Base-by-base conservation (phyloP, 2,797 vertebrate species). In the Enteromius mattozi region DNA sequence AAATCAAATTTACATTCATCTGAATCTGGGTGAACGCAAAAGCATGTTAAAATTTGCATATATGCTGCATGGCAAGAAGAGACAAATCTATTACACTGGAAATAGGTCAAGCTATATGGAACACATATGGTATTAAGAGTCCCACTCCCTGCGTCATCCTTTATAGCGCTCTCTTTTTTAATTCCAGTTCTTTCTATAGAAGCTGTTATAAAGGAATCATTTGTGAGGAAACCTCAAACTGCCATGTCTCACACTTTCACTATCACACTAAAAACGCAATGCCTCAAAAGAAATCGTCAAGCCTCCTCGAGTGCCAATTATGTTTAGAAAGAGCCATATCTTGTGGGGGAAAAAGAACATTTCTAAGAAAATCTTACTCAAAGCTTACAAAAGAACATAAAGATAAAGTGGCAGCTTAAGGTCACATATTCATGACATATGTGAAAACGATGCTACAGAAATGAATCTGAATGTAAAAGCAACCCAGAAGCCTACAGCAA, bases 211-310 rank as follows among this genome's bases (percentile, higher is more conserved):
- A 61, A 30, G 33, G 0, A 81, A 61, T 72, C 0, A 21, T 78
- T 63, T 61, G 37, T 42, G 56, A 78, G 56, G 37, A 78, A 66
- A 56, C 61, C 74, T 68, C 63, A 81, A 56, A 75, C 40, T 56
- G 75, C 35, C 51, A 63, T 74, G 37, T 70, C 54, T 80, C 74
- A 47, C 59, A 66, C 79, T 24, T 78, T 47, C 61, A n/a, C 24
- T 56, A 24, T 47, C 78, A 56, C 63, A 78, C 56, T 66, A 42
- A 42, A 79, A 54, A 85, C 40, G 59, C n/a, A 74, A 59, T 13
- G 3, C 65, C 79, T 78, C 45, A 82, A 17, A 85, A 59, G 45
- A 24, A 45, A 80, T 69, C 12, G 10, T 72, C 16, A 47, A n/a
- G 33, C 70, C 45, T 42, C 54, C 56, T 24, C 27, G 21, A 27